Base-by-base conservation (phyloP, 2,888 invertebrate species). In the Branchellion lobata region DNA sequence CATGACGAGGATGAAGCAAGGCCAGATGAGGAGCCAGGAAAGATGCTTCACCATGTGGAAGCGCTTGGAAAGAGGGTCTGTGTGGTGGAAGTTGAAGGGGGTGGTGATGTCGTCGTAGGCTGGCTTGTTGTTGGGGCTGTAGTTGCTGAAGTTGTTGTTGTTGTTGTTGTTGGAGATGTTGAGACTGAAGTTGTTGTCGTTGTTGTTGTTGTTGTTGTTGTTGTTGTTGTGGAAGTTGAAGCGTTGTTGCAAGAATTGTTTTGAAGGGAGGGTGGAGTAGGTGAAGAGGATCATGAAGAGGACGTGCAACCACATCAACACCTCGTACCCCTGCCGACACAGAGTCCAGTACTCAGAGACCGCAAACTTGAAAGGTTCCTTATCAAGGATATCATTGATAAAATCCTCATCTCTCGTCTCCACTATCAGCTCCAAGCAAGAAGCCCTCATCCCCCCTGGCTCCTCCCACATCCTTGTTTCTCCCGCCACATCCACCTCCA, bases 301-400 rank as follows among this genome's bases (percentile, higher is more conserved):
- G 5, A 75, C 81, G 57, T 81, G 81, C 8, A 81, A 68, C 81
- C 81, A 81, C 81, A 81, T 81, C 34, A 81, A 34, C 0, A 73
- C 74, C 29, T 81, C 81, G 40, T 65, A 81, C 0, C 31, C 61
- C 0, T 75, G 33, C 14, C 81, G 40, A 69, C 81, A 81, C 29
- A 81, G 53, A 2, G 34, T 73, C 81, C 81, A 81, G 69, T 81
- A 81, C 27, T 79, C 61, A 1, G 73, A 51, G 27, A 81, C 79
- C 27, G 79, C 40, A 29, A 68, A 61, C 1, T 69, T 74, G 71
- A 81, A 81, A 18, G 81, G 79, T 51, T 74, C 73, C 8, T 21
- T 57, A 47, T 69, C 74, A 24, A 81, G 75, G n/a, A 75, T 27
- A n/a, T 79, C 75, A 53, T 80, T 79, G 18, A 79, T 79, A 31